Evolutionary conservation across 1,140 invertebrate genomes (phyloP).

Genomic region (Lamellibrachia luymesi): DNA sequence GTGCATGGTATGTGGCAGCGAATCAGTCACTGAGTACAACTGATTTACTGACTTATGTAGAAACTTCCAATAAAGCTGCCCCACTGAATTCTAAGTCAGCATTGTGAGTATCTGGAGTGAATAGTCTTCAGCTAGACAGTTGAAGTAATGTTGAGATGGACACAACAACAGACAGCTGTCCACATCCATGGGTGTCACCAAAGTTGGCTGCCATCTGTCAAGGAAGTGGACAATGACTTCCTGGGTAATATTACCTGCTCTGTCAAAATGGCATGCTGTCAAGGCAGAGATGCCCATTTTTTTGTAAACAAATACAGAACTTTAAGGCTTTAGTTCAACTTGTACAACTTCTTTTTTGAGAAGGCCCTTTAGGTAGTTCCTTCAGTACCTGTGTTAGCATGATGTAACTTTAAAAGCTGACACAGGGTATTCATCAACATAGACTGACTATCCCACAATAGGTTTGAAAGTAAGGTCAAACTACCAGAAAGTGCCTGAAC

Average conservation of each 20-base stretch:
- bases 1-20: neutral
- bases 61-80: neutral
- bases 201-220: neutral
- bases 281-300: neutral
- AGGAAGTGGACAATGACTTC: neutral
- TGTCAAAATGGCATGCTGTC: neutral
- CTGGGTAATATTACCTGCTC: neutral
- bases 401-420: neutral
- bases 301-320: neutral
- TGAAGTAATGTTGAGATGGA: neutral
- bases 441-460: neutral
- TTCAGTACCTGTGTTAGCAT: neutral
- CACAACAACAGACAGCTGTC: neutral
- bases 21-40: neutral
- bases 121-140: neutral
- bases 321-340: neutral
- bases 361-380: neutral
- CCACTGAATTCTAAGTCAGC: neutral
- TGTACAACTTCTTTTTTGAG: neutral
- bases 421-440: neutral
- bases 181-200: neutral
- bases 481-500: neutral
- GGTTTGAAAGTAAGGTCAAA: neutral
- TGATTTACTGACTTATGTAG: neutral
- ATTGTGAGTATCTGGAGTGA: neutral